Evolutionary conservation across 1,140 invertebrate species (phyloP).

Genomic region (Anastrepha obliqua): DNA sequence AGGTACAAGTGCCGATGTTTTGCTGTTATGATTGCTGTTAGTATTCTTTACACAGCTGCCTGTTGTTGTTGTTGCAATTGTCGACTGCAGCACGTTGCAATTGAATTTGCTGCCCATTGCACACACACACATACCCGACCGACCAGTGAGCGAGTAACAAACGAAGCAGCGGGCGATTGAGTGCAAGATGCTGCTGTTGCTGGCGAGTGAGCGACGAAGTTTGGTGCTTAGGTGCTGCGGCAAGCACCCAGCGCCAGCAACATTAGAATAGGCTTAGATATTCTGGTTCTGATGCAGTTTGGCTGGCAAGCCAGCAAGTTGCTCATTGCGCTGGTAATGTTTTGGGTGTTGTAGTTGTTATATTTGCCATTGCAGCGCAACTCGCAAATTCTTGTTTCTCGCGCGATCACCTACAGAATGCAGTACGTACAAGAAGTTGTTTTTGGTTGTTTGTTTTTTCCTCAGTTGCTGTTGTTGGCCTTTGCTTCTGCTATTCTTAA

Average conservation of each 20-base stretch:
- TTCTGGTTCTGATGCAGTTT: constrained; percentile 39
- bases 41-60: constrained; percentile 56
- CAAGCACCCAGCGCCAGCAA: neutral
- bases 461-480: neutral
- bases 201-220: neutral
- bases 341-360: neutral
- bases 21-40: constrained; percentile 61
- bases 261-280: constrained; percentile 53
- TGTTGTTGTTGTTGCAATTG: constrained; percentile 61
- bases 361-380: neutral
- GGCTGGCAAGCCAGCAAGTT: constrained; percentile 61
- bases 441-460: neutral
- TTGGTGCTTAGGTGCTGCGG: constrained; percentile 26
- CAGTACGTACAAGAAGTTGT: neutral
- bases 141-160: neutral
- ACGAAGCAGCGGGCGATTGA: constrained; percentile 5
- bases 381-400: constrained; percentile 24
- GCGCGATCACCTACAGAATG: constrained; percentile 10
- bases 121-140: neutral
- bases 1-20: constrained; percentile 63
- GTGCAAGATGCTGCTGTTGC: constrained; percentile 14
- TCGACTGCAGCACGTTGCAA: constrained; percentile 59
- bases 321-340: constrained; percentile 61
- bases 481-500: neutral
- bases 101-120: neutral